Base-by-base conservation (phyloP, 1,140 invertebrate species). In the Cotesia chilonis region DNA sequence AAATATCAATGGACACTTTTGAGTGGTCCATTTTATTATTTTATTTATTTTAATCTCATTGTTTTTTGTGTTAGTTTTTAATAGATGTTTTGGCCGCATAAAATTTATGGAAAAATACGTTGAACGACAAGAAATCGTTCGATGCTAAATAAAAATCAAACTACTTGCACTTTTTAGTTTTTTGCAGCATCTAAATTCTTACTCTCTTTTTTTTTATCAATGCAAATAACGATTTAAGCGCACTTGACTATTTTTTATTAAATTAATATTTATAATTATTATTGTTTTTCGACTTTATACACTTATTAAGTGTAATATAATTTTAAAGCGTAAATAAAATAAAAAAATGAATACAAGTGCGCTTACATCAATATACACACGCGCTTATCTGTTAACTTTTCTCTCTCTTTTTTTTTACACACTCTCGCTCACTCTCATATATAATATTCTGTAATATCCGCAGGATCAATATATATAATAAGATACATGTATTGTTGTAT, bases 81-180 rank as follows among this genome's bases (percentile, higher is more conserved):
- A 41, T 64, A 59, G 14, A 68, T 61, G 71, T 68, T 64, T 20
- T 54, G 54, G 70, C 61, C 65, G 63, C 61, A 55, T 66, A 66
- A 54, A 66, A 66, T 74, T 70, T 41, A 70, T 74, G 74, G 68
- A 75, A 75, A 75, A 75, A 75, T 75, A 74, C 71, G 59, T 70
- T 59, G 69, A 70, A 70, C 47, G 51, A 70, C 41, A 41, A 66
- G 12, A 65, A 52, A 41, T 70, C 54, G 60, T 55, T n/a, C 70
- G 28, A 54, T 69, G 51, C 41, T 70, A 54, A 70, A 72, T 59
- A 61, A 75, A 73, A 60, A 57, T 54, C 41, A 17, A 72, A 72
- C 70, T 72, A 73, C 70, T 70, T 75, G 71, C 68, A 68, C 70
- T 72, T 72, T 47, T 47, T 9, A 63, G 70, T 55, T 70, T 63